Evolutionary conservation across 1,140 invertebrate genomes (phyloP), one percentile per base, ranked within the genome.

Genomic region (Pseudomyrmex concolor): DNA sequence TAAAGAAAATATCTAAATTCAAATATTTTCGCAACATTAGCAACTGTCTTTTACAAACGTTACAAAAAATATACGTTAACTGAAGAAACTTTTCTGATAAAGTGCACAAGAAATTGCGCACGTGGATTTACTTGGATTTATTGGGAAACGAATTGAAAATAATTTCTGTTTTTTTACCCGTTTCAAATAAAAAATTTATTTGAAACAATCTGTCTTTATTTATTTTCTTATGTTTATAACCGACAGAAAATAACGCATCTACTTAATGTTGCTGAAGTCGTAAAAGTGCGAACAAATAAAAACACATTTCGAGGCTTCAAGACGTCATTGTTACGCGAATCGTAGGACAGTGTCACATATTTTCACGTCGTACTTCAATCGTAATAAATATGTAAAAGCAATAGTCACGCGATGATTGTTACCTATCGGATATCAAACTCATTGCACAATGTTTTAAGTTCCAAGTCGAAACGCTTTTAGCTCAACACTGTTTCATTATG

Each of bases 231-330:
- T 34, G 4, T 34, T 34, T 34, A 34, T 34, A 7, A 34, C 5
- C 5, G 34, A 34, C 34, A 34, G 34, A 34, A 34, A 34, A 34
- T 34, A 34, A 34, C 34, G 34, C 34, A 34, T 34, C 34, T 34
- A 25, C 25, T 25, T 25, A 34, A 34, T 34, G 34, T 34, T 34
- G 34, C 34, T 25, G 25, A 57, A 70, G 71, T 70, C 64, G 13
- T 59, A 68, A 78, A 78, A 80, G 3, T 50, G 55, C 59, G 1
- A 12, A 54, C 63, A 76, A 76, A 54, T 25, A 34, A 64, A 76
- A n/a, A 66, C 8, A 62, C 50, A 8, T 15, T 80, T 19, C 76
- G 17, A 60, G 54, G 54, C 19, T 80, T 80, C 54, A 70, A 55
- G 19, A 50, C 51, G 54, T 70, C 43, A 50, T 70, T 19, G 12